Percentiles rank a stretch among this genome's conserved stretches.
These are phyloP conservation scores for Schizopygopsis malacanthus DNA, from an alignment of 2,797 vertebrate genomes.

Conservation along the genomic window DNA sequence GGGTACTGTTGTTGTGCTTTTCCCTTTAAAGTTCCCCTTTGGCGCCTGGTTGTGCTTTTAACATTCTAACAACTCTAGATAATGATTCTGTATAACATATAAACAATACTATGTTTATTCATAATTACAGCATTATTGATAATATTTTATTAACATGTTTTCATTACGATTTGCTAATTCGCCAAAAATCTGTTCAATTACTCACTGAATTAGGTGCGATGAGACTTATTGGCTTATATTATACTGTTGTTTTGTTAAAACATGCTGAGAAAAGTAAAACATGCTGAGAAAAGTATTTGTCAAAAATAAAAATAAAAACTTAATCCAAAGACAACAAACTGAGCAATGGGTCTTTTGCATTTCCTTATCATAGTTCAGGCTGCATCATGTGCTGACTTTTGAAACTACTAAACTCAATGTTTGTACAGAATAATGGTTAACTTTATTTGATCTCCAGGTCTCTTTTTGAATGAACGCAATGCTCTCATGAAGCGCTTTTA, in stretches of 20 bases:
- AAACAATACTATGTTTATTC: background rate
- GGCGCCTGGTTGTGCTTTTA: background rate
- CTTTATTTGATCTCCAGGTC: background rate
- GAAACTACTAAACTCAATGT: background rate
- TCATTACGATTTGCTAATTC: background rate
- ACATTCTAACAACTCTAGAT: conserved; percentile 6
- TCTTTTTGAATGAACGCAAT: no score
- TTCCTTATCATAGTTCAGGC: background rate
- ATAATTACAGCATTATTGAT: background rate
- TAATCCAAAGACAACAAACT: background rate
- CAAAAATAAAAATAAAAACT: background rate
- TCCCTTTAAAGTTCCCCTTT: conserved; percentile 2
- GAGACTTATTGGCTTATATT: background rate
- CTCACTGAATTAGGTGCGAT: background rate
- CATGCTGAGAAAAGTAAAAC: background rate
- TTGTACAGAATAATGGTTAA: conserved; percentile 14
- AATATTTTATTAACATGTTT: conserved; percentile 8
- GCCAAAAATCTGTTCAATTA: background rate
- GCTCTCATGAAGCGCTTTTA: no score
- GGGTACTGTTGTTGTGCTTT: conserved; percentile 39
- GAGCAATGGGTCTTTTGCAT: background rate
- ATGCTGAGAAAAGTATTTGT: background rate
- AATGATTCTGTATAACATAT: background rate
- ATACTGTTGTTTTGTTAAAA: background rate
- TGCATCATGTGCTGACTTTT: background rate